Base-by-base conservation (phyloP, 2,888 invertebrate species). In the Gari tellinella region DNA sequence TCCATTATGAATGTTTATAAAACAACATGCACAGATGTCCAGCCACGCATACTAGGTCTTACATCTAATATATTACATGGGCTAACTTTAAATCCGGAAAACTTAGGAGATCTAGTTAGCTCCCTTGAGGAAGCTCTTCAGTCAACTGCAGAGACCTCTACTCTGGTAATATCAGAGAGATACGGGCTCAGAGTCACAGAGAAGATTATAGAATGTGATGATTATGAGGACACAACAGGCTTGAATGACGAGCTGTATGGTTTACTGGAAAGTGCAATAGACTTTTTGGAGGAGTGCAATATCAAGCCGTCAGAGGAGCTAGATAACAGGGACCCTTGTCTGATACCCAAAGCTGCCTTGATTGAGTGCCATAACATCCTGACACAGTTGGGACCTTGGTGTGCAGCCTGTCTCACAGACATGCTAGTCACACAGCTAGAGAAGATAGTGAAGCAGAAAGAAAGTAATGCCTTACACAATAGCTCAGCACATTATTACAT, bases 131-230 rank as follows among this genome's bases (percentile, higher is more conserved):
- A 69, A 15, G 81, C 77, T 38, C 81, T 89, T 60, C 72, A 79
- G 43, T 83, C 86, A 57, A 81, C 73, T 15, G 95, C 96, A 79
- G 97, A 98, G 92, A 95, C 98, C 19, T 96, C 97, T 21, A 96
- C 97, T 90, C 97, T 98, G 91, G 95, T 98, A 84, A 95, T 97
- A 64, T 96, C 96, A 0, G 95, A 97, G 84, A 94, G 96, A 94
- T 96, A 92, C 85, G 91, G 91, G 49, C 92, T 89, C 58, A 87
- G 88, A 56, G 92, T 93, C 1, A 84, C 86, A 37, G 94, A 94
- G 86, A 88, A 93, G 37, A 85, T 94, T 12, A 85, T 94, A 51
- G 93, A 93, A 80, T 94, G 93, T 88, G 89, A 91, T 26, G 90
- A 91, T 45, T 89, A 91, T 82, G 94, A 95, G 51, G 93, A 95